Base-by-base conservation (phyloP, 2,797 vertebrate species). In the Percopsis omiscomaycus region DNA sequence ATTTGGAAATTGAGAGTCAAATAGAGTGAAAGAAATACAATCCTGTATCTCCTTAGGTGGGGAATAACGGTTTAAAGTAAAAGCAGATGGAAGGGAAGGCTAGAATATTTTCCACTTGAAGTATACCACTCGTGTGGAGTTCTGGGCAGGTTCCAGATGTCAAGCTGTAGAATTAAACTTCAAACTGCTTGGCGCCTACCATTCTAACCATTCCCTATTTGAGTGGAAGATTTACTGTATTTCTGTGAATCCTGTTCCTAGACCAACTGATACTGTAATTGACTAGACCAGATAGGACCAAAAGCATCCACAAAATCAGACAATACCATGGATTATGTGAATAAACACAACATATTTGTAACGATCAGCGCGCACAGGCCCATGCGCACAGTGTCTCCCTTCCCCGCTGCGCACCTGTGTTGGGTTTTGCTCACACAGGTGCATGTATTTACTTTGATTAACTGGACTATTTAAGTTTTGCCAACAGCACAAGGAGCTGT, bases 71-170 rank as follows among this genome's bases (percentile, higher is more conserved):
- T 69, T 51, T 51, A 66, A 89, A 92, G 82, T 88, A 81, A 86
- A 91, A 92, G 88, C 88, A 90, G 88, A 89, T 89, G 88, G 77
- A 71, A 66, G 66, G 69, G 74, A 61, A 80, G 80, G 75, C 73
- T 63, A 68, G 82, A 85, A 88, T 88, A 87, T 83, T 91, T 92
- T 91, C 88, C 86, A 84, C 82, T 86, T 84, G 77, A 87, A 86
- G 85, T 78, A 55, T 77, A 57, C 78, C 61, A 64, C 80, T 79
- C 79, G 77, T 80, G 77, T 88, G 78, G 62, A 76, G 81, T 82
- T 82, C 87, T 90, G 87, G 82, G 78, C 54, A 59, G 3, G 56
- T 70, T 86, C 85, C 84, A 91, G 80, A 71, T 51, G 47, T 67
- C 55, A 64, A 67, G 75, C 80, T 69, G 78, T 49, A 83, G 84